Percentiles rank a stretch among this genome's conserved stretches.
phyloP scores from a whole-genome alignment of 35 echinoderm and acorn worm species.

The Chiridota heheva region DNA sequence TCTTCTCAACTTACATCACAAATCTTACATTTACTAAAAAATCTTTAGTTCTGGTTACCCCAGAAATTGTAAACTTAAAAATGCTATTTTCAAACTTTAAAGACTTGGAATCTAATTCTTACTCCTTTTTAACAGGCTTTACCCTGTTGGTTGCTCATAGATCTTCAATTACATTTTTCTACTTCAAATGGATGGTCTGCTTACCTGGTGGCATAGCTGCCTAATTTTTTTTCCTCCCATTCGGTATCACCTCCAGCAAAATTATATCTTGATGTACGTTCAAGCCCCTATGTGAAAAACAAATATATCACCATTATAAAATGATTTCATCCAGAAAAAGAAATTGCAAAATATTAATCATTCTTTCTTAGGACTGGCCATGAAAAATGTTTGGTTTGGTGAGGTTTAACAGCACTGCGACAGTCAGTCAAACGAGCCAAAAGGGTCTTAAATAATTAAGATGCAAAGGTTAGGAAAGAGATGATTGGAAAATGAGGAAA shows the following conservation, averaged over 20 bases:
- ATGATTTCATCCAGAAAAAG: background rate
- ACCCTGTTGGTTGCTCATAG: too few relatives aligned
- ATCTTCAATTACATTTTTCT: too few relatives aligned
- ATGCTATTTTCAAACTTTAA: too few relatives aligned
- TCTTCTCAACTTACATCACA: too few relatives aligned
- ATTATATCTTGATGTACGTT: conserved; percentile 74
- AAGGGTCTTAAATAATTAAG: background rate
- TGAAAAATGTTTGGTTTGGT: background rate
- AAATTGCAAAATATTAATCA: background rate
- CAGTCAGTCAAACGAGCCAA: background rate
- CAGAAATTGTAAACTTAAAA: too few relatives aligned
- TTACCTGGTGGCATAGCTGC: conserved; percentile 92
- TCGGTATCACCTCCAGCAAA: conserved; percentile 93
- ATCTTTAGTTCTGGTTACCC: too few relatives aligned
- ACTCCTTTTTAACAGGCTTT: too few relatives aligned
- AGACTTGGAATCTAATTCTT: too few relatives aligned
- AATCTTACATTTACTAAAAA: too few relatives aligned
- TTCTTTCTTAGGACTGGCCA: background rate
- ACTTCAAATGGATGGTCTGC: too few relatives aligned
- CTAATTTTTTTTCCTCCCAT: conserved; percentile 95
- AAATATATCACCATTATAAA: background rate
- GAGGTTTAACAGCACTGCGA: background rate
- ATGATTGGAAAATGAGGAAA: too few relatives aligned
- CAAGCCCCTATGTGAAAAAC: conserved; percentile 58
- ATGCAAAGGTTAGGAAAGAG: background rate